Conservation (phyloP, 2,113 vertebrate species). For the Notarius lentiginosus region DNA sequence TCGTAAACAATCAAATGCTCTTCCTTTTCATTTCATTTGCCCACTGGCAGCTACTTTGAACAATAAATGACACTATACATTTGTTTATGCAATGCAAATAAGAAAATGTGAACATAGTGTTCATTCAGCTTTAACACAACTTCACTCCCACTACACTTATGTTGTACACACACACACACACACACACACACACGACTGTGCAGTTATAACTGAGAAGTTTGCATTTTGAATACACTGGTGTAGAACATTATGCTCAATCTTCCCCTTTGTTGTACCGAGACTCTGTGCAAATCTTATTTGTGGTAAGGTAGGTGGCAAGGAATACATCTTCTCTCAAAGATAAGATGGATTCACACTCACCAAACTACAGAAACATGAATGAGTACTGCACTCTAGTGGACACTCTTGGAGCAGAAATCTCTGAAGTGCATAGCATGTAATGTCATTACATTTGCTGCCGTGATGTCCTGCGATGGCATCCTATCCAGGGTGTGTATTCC, state of each 20-base stretch:
- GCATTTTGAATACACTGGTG: neutral
- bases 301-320: neutral
- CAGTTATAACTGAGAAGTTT: neutral
- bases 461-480: neutral
- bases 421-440: neutral
- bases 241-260: neutral
- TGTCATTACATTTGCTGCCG: neutral
- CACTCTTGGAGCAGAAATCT: neutral
- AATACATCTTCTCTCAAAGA: neutral
- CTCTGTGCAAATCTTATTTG: neutral
- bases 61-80: neutral
- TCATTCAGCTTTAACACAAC: neutral
- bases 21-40: neutral
- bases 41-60: neutral
- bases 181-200: neutral
- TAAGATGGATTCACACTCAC: neutral
- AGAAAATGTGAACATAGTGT: neutral
- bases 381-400: slow-evolving; percentile 41
- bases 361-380: neutral
- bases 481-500: neutral
- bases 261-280: neutral
- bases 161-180: neutral
- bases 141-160: too few species aligned
- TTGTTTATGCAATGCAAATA: neutral
- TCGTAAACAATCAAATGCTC: neutral